Base-by-base conservation (phyloP, 2,797 vertebrate genomes). In the Tapirus indicus region DNA sequence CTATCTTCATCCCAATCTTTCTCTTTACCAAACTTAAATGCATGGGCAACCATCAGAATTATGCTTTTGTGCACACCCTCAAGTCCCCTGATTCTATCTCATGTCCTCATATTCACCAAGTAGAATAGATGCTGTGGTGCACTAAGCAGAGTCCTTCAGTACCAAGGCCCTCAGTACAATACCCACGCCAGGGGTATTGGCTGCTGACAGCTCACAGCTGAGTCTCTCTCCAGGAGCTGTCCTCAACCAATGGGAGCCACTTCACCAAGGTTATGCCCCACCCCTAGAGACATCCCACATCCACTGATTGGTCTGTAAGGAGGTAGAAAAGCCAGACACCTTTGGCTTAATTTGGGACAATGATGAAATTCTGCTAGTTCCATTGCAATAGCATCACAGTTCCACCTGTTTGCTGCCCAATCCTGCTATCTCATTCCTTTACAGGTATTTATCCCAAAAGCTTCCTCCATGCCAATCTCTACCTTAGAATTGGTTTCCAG, bases 351-450 rank as follows among this genome's bases (percentile, higher is more conserved):
- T 62, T 5, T 58, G 47, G 79, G 56, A 47, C 62, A 23, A 10
- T 20, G 14, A 47, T 47, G 32, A 56, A 80, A 49, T 11, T 80
- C 35, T 79, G 21, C 14, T 56, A 52, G 11, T 10, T 79, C 21
- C 5, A 11, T 0, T 35, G 27, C 13, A 56, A 10, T 0, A 13
- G 2, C 27, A 62, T 49, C 32, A 8, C 2, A 29, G 44, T 27
- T 47, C 12, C 1, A 20, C 44, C 52, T 11, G 21, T 5, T 6
- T 32, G 74, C 68, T 64, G 12, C 25, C n/a, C 27, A 21, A 10
- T 27, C 41, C 41, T 72, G n/a, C 72, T n/a, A 47, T 8, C 68
- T 69, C 20, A 16, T 20, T 79, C 6, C 35, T 77, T 68, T 38
- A 20, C 32, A 86, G 60, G 5, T n/a, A 11, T 64, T 62, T 92